A percentile compares a stretch with the other conserved stretches of the same genome.
phyloP scores from a whole-genome alignment of 2,113 vertebrate genomes.

The Lipotes vexillifer region DNA sequence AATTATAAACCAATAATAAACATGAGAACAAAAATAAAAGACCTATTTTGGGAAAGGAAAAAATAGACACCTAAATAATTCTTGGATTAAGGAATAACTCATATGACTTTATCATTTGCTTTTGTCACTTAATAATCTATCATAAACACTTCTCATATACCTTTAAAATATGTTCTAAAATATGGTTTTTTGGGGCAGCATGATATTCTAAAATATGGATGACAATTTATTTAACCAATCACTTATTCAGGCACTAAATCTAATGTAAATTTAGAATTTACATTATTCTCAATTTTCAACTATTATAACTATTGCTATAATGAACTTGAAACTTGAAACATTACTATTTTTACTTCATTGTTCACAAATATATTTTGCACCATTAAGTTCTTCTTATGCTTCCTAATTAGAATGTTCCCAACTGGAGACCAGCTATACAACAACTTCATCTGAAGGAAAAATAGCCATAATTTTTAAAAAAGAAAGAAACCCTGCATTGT shows the following conservation, averaged over 20 bases:
- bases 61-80: background rate
- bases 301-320: background rate
- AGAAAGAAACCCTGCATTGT: background rate
- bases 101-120: background rate
- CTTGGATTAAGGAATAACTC: background rate
- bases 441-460: background rate
- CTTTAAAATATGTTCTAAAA: background rate
- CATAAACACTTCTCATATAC: background rate
- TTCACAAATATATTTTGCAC: background rate
- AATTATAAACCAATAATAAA: background rate
- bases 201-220: background rate
- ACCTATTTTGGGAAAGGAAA: background rate
- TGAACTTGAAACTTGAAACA: background rate
- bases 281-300: background rate
- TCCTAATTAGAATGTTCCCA: conserved; percentile 10
- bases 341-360: background rate
- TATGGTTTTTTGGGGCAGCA: background rate
- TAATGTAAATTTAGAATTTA: background rate
- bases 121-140: background rate
- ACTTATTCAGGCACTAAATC: background rate
- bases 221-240: background rate
- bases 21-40: background rate
- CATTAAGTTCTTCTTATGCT: background rate
- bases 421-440: background rate
- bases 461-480: background rate